A percentile compares a stretch with the other conserved stretches of the same genome.
These are phyloP conservation scores for Melieria crassipennis DNA, from an alignment of 2,888 invertebrate genomes.

Conservation along the genomic window DNA sequence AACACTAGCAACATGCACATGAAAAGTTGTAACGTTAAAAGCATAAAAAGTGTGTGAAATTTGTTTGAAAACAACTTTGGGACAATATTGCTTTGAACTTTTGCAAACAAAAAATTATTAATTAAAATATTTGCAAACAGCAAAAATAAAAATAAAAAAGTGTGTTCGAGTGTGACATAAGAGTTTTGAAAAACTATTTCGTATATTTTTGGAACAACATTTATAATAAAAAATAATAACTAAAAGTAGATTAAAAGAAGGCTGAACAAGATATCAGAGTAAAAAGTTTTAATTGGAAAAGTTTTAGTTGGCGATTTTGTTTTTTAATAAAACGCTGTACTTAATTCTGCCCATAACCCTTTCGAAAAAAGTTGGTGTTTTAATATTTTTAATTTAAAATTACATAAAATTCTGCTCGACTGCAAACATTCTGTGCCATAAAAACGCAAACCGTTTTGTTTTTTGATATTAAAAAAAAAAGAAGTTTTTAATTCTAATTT, in stretches of 20 bases:
- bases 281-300: no score
- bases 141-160: neutral
- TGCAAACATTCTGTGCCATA: no score
- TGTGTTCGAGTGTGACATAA: neutral
- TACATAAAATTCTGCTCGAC: no score
- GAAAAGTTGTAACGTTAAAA: slow-evolving; percentile 27
- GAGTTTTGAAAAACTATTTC: neutral
- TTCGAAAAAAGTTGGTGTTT: no score
- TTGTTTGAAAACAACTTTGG: neutral
- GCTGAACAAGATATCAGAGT: neutral
- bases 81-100: neutral
- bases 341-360: no score
- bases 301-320: no score
- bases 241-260: neutral
- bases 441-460: no score
- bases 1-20: slow-evolving; percentile 26
- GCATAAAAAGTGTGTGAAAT: slow-evolving; percentile 26
- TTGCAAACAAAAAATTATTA: neutral
- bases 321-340: no score
- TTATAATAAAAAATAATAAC: neutral
- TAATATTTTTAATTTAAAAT: no score
- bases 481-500: no score
- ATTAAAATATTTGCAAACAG: neutral
- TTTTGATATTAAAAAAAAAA: no score
- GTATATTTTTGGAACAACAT: neutral